Evolutionary conservation across 64 coral and sea anemone genomes (phyloP), one percentile per base, ranked within the genome.

Genomic region (Trachythela sp.): DNA sequence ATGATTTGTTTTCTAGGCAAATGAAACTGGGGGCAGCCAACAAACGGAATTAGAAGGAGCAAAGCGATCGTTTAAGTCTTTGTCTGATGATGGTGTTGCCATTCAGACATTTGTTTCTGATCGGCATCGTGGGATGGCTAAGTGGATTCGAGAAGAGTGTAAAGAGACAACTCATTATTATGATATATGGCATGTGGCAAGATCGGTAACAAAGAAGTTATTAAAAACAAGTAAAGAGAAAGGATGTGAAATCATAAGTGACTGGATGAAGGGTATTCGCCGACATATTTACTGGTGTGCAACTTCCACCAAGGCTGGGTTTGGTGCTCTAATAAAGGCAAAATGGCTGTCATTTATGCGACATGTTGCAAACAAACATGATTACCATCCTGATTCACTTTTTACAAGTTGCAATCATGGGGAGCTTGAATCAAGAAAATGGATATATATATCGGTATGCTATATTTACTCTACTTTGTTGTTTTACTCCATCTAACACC

Each of bases 161-260:
- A 80, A 80, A 36, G 13, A 80, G 15, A 80, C 75, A 35, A 80
- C 33, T 10, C 75, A 80, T 37, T 72, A 31, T 35, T 72, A 8
- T 72, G 68, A 72, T 72, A 72, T 72, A 72, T 80, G 32, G 75
- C 75, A 80, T 38, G 75, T 80, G 30, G 32, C 75, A 36, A 80
- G 75, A 80, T 38, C 75, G 11, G 31, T 37, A 20, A 15, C 32
- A 3, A 80, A 80, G 31, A 80, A 80, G 33, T 37, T 80, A 30
- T 39, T 80, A 18, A 35, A 35, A 80, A 26, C 68, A 11, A 80
- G 75, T 37, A 80, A 80, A 80, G 75, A 80, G 34, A 80, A 80
- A 37, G 75, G 30, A 9, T 80, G 75, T 30, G 31, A 36, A 34
- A 80, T 38, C 20, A 80, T 80, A 15, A 18, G 34, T 37, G 34